Evolutionary conservation across 2,888 invertebrate species (phyloP).

Genomic region (Muscina levida): DNA sequence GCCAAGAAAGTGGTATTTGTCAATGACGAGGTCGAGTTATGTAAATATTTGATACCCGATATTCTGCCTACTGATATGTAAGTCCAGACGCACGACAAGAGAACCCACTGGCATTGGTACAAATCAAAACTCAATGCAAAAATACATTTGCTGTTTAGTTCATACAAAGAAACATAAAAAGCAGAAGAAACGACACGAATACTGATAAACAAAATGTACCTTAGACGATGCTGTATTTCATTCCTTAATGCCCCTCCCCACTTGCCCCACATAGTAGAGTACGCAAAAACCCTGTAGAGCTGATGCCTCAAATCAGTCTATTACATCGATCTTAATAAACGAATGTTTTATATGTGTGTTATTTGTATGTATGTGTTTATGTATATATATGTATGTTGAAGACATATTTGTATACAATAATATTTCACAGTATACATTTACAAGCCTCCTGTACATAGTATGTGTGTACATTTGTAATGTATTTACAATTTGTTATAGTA

Average conservation of each 20-base stretch:
- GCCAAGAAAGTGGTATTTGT: slow-evolving; percentile 88
- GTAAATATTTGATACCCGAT: slow-evolving; percentile 88
- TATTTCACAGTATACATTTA: no score
- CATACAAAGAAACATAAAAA: no score
- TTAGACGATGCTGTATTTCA: slow-evolving; percentile 12
- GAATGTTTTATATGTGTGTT: slow-evolving; percentile 2
- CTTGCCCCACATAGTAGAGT: not conserved
- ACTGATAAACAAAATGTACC: slow-evolving; percentile 10
- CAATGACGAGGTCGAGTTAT: slow-evolving; percentile 85
- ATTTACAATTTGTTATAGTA: not conserved
- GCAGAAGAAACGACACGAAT: not conserved
- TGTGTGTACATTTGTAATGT: no score
- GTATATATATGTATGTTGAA: not conserved
- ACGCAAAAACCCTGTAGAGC: not conserved
- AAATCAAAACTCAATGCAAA: no score
- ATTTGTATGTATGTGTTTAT: slow-evolving; percentile 12
- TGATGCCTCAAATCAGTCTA: not conserved
- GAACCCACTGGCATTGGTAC: not conserved
- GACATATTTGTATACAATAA: no score
- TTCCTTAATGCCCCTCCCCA: not conserved
- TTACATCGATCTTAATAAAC: slow-evolving; percentile 8
- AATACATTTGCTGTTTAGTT: no score
- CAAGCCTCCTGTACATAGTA: no score
- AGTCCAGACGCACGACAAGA: slow-evolving; percentile 56
- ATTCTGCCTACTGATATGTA: slow-evolving; percentile 87